These are phyloP conservation scores for Micrasema minimum DNA, from an alignment of 1,140 invertebrate genomes.

Conservation along the genomic window DNA sequence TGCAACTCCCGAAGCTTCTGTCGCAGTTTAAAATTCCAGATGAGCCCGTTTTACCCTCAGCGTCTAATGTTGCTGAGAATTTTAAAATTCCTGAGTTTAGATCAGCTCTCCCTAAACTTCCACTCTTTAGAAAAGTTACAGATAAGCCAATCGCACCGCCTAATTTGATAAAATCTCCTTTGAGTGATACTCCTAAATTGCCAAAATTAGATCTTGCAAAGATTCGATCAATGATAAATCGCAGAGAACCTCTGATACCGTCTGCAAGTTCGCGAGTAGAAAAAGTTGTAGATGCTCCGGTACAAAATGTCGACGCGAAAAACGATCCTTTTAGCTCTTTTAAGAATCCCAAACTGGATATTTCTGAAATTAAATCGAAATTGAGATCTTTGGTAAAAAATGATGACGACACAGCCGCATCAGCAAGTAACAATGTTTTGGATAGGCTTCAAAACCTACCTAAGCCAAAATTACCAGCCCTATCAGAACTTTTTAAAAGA, in stretches of 20 bases:
- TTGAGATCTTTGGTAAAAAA: no score
- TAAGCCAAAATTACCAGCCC: no score
- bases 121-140: neutral
- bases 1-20: neutral
- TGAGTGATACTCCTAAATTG: neutral
- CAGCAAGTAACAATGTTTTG: neutral
- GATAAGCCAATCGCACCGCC: constrained; percentile 1
- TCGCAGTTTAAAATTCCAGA: neutral
- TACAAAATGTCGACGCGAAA: no score
- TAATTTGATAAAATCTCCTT: neutral
- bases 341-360: no score
- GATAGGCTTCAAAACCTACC: neutral
- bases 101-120: no score
- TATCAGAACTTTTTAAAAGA: no score
- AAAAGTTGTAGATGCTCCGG: neutral
- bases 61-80: neutral
- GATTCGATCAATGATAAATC: no score
- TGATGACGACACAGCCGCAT: neutral
- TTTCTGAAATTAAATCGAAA: no score
- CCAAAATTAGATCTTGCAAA: constrained; percentile 3
- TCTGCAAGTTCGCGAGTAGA: neutral
- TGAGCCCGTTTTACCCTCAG: neutral
- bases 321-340: no score
- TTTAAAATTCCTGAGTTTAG: neutral
- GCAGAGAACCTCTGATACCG: neutral